Evolutionary conservation across 2,888 invertebrate species (phyloP).

Genomic region (Megalurothrips usitatus): DNA sequence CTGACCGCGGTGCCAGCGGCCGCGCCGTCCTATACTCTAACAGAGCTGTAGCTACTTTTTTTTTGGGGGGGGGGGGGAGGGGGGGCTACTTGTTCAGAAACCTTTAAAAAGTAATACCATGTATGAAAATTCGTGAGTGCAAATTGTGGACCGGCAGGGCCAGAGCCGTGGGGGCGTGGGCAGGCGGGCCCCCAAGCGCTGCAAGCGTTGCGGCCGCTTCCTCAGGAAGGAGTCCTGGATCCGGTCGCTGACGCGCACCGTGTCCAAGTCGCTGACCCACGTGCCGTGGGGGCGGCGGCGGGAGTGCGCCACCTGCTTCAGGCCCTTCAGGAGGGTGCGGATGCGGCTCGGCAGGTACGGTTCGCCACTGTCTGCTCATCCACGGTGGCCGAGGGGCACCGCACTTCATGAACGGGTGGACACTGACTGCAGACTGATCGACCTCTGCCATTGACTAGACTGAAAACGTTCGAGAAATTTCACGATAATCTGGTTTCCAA

Average conservation of each 20-base stretch:
- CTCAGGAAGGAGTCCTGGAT: constrained; percentile 13
- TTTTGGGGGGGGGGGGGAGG: too few relatives aligned
- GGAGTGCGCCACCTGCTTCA: not conserved
- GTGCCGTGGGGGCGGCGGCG: not conserved
- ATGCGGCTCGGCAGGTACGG: not conserved
- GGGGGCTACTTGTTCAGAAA: too few relatives aligned
- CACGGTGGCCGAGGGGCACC: too few relatives aligned
- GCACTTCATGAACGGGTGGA: too few relatives aligned
- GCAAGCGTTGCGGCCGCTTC: constrained; percentile 2
- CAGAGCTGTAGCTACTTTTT: not conserved
- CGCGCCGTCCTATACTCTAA: not conserved
- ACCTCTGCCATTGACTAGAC: too few relatives aligned
- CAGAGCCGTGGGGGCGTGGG: not conserved
- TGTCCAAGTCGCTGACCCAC: not conserved
- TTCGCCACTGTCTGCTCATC: not conserved
- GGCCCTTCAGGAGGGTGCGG: too few relatives aligned
- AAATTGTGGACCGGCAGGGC: too few relatives aligned
- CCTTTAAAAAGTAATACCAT: too few relatives aligned
- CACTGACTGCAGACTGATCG: too few relatives aligned
- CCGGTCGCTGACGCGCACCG: not conserved
- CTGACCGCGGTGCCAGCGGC: not conserved
- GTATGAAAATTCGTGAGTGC: too few relatives aligned
- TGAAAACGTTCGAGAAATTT: too few relatives aligned
- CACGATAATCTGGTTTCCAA: too few relatives aligned
- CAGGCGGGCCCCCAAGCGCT: not conserved